Conservation (phyloP, 2,888 invertebrate genomes). For the Pyrocoelia pectoralis region DNA sequence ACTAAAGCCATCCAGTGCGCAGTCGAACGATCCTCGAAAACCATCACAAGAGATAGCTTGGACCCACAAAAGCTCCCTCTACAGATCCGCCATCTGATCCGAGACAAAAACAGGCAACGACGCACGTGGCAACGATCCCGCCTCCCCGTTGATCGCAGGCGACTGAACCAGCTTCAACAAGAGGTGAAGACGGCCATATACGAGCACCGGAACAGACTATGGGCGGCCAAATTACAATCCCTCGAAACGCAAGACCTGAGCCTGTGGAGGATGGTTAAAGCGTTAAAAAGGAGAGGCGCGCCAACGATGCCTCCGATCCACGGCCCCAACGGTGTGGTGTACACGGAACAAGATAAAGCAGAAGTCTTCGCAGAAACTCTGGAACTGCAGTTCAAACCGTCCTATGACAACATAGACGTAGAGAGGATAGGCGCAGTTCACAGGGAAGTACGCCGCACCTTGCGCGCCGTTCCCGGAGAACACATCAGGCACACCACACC, state of each 20-base stretch:
- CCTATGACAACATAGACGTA: not conserved
- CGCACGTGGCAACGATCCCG: not conserved
- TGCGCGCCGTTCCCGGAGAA: not conserved
- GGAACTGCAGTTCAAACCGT: not conserved
- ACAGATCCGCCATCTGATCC: not conserved
- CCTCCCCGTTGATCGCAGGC: not conserved
- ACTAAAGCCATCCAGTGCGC: not conserved
- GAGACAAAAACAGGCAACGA: not conserved
- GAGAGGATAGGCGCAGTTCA: not conserved
- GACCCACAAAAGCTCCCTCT: not conserved
- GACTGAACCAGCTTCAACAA: not conserved
- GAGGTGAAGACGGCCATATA: not conserved
- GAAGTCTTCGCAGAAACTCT: not conserved
- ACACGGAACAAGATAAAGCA: not conserved
- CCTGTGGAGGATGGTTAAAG: not conserved
- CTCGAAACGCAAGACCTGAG: not conserved
- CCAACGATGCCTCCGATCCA: not conserved
- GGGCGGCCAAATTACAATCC: not conserved
- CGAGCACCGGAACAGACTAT: not conserved
- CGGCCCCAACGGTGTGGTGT: not conserved
- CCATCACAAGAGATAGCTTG: not conserved
- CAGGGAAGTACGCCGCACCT: not conserved
- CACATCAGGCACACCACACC: not conserved
- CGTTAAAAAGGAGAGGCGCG: not conserved
- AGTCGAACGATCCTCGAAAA: not conserved